Percentiles rank a stretch among this genome's conserved stretches.
phyloP scores from a whole-genome alignment of 2,797 vertebrate species.

The Xenops minutus region DNA sequence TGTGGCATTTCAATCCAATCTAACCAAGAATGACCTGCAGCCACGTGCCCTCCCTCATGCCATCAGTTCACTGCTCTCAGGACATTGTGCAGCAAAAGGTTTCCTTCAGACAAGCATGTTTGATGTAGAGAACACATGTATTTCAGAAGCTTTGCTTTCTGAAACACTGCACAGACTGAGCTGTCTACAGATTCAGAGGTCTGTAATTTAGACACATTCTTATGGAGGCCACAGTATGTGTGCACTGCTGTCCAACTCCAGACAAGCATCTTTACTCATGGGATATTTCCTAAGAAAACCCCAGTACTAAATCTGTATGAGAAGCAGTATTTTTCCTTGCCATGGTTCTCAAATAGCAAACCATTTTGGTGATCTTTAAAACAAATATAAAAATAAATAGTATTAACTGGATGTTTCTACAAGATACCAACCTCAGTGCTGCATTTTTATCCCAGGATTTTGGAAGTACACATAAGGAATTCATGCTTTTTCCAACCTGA shows the following conservation, averaged over 20 bases:
- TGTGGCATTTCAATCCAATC: background rate
- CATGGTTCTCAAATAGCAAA: background rate
- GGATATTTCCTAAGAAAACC: background rate
- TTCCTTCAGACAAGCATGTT: background rate
- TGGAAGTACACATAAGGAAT: background rate
- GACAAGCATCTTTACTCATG: fast-evolving
- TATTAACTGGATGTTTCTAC: background rate
- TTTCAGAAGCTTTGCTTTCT: background rate
- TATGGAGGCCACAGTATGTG: background rate
- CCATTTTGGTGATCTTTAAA: background rate
- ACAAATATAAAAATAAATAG: background rate
- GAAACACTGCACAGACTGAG: background rate
- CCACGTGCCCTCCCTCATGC: background rate
- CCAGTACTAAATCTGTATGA: background rate
- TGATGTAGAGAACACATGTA: fast-evolving
- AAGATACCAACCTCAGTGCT: background rate
- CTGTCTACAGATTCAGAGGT: background rate
- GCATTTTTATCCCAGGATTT: background rate
- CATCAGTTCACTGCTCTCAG: background rate
- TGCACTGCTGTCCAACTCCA: background rate
- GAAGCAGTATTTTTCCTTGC: background rate
- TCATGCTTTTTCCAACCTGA: background rate
- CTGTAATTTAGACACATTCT: background rate
- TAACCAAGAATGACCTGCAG: background rate
- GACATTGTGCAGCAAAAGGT: background rate